A percentile compares a stretch with the other conserved stretches of the same genome.
Evolutionary conservation across 1,140 invertebrate species (phyloP).

Genomic region (Cheumatopsyche charites): DNA sequence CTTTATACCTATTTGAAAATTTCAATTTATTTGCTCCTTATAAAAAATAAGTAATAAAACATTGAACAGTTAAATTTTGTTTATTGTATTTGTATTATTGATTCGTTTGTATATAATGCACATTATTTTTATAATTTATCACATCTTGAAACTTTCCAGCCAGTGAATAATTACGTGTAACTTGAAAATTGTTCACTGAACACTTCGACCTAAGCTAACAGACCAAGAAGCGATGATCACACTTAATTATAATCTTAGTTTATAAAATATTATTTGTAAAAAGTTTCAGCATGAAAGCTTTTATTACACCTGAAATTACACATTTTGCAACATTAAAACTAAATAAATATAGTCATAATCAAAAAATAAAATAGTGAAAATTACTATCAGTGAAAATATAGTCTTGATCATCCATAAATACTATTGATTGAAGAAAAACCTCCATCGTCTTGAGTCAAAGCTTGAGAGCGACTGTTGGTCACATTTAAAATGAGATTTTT

Average conservation of each 20-base stretch:
- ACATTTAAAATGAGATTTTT: slow-evolving; percentile 53
- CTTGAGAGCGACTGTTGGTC: slow-evolving; percentile 51
- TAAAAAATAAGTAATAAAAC: too few relatives aligned
- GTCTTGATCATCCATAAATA: slow-evolving; percentile 60
- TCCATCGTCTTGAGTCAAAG: slow-evolving; percentile 53
- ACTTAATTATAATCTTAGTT: slow-evolving; percentile 68
- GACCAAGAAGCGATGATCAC: too few relatives aligned
- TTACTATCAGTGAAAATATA: slow-evolving; percentile 52
- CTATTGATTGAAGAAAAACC: slow-evolving; percentile 60
- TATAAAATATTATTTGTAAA: slow-evolving; percentile 70
- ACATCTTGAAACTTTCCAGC: slow-evolving; percentile 66
- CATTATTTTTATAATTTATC: too few relatives aligned
- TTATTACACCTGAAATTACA: slow-evolving; percentile 59
- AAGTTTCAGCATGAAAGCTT: slow-evolving; percentile 62
- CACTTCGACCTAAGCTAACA: too few relatives aligned
- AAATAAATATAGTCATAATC: not conserved
- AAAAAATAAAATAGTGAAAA: too few relatives aligned
- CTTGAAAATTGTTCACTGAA: slow-evolving; percentile 52
- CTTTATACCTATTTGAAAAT: too few relatives aligned
- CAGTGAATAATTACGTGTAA: slow-evolving; percentile 61
- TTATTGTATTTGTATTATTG: too few relatives aligned
- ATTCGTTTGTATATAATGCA: too few relatives aligned
- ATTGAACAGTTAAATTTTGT: too few relatives aligned
- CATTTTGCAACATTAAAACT: not conserved
- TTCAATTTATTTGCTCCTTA: too few relatives aligned